Base-by-base conservation (phyloP, 2,888 invertebrate genomes). In the Drosophila mimetica region DNA sequence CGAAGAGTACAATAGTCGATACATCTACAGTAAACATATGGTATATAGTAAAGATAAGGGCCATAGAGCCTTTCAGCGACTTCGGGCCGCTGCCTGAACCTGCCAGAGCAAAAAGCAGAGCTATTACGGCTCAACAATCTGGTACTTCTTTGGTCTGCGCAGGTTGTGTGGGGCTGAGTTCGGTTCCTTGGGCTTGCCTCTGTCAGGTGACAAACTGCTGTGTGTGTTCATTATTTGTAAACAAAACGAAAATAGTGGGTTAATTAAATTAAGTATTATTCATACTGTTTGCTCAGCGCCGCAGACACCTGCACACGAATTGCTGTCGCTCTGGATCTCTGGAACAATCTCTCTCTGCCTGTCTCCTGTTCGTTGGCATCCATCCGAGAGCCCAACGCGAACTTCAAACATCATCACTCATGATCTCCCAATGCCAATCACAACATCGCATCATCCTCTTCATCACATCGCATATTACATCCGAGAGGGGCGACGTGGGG, bases 221-320 rank as follows among this genome's bases (percentile, higher is more conserved):
- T 30, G 63, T 64, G 64, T 51, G 42, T 61, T 54, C 44, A 60
- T 70, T 74, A 67, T 80, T 55, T 47, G 69, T 67, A 76, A 85
- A 72, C 77, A 77, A 77, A 84, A 71, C 59, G 61, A 76, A 66
- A 84, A 79, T 77, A 88, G 82, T 89, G 71, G 76, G 73, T 83
- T 80, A 83, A 86, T 80, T 86, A 83, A 83, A 86, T 88, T 89
- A 90, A 89, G 88, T 66, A 86, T 89, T 83, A 89, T 90, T 90
- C 90, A 90, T 90, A 90, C 90, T 90, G 90, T 90, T 90, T 90
- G 83, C 83, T 89, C 83, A 78, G 84, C 79, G 82, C 77, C 85
- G 83, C 66, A 70, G 86, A 80, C 79, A 83, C 80, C 75, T 74
- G 73, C 65, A 78, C 71, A 76, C 73, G 79, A 57, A 58, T 55